These are phyloP conservation scores for Conus canariensis DNA, from an alignment of 2,888 invertebrate species.

Conservation along the genomic window DNA sequence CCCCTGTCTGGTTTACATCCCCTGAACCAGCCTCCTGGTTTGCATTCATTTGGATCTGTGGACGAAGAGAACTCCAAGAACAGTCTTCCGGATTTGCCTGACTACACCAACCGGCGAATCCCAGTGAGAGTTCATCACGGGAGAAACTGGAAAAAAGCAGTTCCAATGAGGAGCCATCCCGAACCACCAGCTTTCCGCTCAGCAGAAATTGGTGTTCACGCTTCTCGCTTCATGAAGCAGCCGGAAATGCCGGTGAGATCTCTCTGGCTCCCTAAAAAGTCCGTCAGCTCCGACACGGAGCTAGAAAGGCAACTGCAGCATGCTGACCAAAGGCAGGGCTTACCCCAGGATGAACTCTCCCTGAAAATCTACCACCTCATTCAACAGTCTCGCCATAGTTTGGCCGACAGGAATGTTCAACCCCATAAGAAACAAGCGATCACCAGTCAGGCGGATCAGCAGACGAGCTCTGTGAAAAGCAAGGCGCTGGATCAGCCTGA, in stretches of 20 bases:
- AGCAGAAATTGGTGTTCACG: background rate
- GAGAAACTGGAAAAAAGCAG: background rate
- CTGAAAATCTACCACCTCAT: slow-evolving; percentile 7
- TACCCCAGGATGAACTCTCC: background rate
- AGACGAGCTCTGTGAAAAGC: background rate
- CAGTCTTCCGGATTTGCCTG: background rate
- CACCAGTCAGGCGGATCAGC: background rate
- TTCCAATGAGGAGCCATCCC: background rate
- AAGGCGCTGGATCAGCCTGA: background rate
- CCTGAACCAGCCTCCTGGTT: background rate
- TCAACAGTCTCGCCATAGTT: background rate
- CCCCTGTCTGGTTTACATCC: background rate
- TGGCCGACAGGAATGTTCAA: background rate
- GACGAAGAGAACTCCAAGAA: background rate
- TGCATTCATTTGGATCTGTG: background rate
- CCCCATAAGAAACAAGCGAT: background rate
- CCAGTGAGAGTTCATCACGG: background rate
- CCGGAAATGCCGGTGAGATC: background rate
- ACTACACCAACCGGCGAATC: background rate
- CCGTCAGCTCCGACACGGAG: background rate
- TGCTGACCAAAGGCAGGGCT: background rate
- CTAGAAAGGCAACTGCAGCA: background rate
- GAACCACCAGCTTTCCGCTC: background rate
- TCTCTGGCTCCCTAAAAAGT: background rate
- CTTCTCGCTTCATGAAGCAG: background rate